A percentile compares a stretch with the other conserved stretches of the same genome.
Evolutionary conservation across 2,797 vertebrate genomes (phyloP).

Genomic region (Octomys mimax): DNA sequence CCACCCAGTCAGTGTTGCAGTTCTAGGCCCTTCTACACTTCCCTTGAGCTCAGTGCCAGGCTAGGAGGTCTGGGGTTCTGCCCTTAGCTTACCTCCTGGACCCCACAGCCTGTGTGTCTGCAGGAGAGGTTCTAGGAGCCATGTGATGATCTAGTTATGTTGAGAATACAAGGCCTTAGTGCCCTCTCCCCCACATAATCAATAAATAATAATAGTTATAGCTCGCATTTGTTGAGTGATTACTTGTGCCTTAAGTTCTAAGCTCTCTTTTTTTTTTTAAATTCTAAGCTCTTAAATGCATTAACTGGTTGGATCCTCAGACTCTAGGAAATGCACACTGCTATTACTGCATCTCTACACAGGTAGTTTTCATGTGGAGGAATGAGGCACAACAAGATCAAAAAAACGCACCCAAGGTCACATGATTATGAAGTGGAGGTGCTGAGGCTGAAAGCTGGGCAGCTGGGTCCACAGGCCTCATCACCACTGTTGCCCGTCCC

Average conservation of each 20-base stretch:
- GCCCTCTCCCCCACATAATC: background rate
- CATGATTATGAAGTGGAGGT: background rate
- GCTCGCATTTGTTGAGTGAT: background rate
- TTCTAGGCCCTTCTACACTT: background rate
- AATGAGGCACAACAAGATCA: conserved; percentile 5
- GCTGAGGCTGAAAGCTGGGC: background rate
- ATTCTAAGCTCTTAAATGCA: background rate
- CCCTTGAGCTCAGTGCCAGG: background rate
- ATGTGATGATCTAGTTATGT: background rate
- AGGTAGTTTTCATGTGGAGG: background rate
- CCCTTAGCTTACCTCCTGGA: background rate
- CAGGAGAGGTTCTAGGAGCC: background rate
- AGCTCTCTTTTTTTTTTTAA: background rate
- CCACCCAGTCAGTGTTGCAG: background rate
- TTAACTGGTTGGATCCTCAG: background rate
- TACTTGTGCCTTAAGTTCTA: background rate
- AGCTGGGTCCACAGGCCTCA: background rate
- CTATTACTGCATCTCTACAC: background rate
- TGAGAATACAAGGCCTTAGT: background rate
- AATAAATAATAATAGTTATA: background rate
- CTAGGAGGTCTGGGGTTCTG: background rate
- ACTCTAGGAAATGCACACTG: background rate
- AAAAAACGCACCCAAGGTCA: background rate
- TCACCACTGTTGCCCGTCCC: background rate
- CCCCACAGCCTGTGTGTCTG: background rate